These are phyloP conservation scores for Carettochelys insculpta DNA, from an alignment of 2,113 vertebrate species.

Conservation along the genomic window DNA sequence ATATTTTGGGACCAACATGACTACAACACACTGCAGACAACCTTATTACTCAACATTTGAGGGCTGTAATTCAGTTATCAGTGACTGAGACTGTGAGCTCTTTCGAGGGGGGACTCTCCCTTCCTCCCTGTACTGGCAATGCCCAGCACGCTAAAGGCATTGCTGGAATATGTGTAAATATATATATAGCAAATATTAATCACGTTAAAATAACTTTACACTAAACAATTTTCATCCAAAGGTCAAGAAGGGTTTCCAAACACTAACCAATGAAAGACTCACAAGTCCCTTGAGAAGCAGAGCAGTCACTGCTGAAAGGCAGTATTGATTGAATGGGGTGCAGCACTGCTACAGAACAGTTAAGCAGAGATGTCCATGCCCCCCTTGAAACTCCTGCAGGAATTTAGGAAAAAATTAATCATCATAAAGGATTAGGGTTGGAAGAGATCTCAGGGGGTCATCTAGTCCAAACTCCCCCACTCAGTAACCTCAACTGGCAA, in stretches of 20 bases:
- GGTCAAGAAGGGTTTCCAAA: slow-evolving; percentile 15
- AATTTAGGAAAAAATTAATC: slow-evolving; percentile 28
- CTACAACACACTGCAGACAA: background rate
- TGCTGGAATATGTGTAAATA: slow-evolving; percentile 2
- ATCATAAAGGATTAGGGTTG: no score
- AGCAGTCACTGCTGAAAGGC: background rate
- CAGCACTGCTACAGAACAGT: slow-evolving; percentile 52
- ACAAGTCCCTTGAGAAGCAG: background rate
- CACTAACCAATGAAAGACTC: slow-evolving; percentile 1
- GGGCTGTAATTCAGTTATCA: background rate
- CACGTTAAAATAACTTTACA: background rate
- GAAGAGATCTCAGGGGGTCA: no score
- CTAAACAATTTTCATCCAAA: slow-evolving; percentile 18
- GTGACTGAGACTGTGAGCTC: background rate
- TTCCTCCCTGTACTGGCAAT: background rate
- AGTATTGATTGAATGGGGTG: background rate
- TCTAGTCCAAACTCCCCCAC: no score
- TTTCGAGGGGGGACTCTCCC: background rate
- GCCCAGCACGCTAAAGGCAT: background rate
- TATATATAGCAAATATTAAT: background rate
- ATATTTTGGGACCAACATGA: background rate
- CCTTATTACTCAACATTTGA: background rate
- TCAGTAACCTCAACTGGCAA: slow-evolving; percentile 19
- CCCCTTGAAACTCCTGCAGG: slow-evolving; percentile 18
- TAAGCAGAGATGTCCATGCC: slow-evolving; percentile 5